Percentiles rank a stretch among this genome's conserved stretches.
phyloP scores from a whole-genome alignment of 2,797 vertebrate species.

The Pelobates cultripes region DNA sequence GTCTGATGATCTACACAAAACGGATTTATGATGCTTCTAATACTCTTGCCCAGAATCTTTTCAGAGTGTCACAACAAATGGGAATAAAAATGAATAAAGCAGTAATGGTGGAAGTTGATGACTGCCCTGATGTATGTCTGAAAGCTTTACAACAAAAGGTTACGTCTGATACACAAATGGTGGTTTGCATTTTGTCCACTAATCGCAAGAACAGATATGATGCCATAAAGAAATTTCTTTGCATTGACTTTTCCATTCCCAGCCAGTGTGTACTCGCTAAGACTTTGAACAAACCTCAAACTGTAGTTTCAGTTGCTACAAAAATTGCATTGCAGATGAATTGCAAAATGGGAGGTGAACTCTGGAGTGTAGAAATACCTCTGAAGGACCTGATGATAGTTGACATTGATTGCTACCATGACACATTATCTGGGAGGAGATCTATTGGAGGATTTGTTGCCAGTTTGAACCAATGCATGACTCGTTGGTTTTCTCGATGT shows the following conservation, averaged over 20 bases:
- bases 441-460: conserved; percentile 92
- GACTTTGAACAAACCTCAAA: conserved; percentile 82
- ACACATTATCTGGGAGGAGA: conserved; percentile 78
- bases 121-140: conserved; percentile 85
- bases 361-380: too few species aligned
- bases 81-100: conserved; percentile 80
- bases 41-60: conserved; percentile 77
- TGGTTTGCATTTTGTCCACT: conserved; percentile 86
- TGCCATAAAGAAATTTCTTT: conserved; percentile 90
- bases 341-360: conserved; percentile 96
- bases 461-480: conserved; percentile 89
- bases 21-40: conserved; percentile 79
- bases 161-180: conserved; percentile 81
- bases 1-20: conserved; percentile 82
- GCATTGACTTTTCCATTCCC: conserved; percentile 88
- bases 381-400: conserved; percentile 94
- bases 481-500: conserved; percentile 91
- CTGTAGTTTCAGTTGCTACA: conserved; percentile 85
- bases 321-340: conserved; percentile 94
- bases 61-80: conserved; percentile 80
- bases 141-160: conserved; percentile 82
- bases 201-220: conserved; percentile 92
- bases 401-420: conserved; percentile 94
- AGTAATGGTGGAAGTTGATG: conserved; percentile 86
- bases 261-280: conserved; percentile 92